Conservation (phyloP, 2,888 invertebrate species). For the Idaea straminata region DNA sequence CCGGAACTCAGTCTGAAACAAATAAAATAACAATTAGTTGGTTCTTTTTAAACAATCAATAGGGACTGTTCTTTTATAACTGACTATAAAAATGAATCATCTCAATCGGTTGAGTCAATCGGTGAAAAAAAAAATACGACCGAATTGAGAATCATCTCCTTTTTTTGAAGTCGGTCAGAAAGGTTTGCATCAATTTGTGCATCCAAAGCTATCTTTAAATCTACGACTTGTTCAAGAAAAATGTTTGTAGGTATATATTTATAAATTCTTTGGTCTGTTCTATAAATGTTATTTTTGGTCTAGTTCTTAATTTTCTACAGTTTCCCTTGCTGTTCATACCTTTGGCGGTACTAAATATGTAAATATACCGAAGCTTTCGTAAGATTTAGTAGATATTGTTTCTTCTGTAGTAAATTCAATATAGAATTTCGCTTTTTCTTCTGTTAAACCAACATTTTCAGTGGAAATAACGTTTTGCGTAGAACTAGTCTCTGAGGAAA, state of each 20-base stretch:
- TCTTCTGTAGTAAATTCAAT: not conserved
- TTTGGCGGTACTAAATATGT: constrained; percentile 47
- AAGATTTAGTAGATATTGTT: not conserved
- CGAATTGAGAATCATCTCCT: too few relatives aligned
- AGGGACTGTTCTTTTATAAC: too few relatives aligned
- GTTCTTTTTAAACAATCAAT: not conserved
- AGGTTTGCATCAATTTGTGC: too few relatives aligned
- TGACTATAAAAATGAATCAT: too few relatives aligned
- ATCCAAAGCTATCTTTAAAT: too few relatives aligned
- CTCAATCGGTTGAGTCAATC: too few relatives aligned
- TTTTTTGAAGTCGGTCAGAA: too few relatives aligned
- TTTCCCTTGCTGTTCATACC: constrained; percentile 25
- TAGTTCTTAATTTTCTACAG: not conserved
- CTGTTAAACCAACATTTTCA: not conserved
- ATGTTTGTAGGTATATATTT: too few relatives aligned
- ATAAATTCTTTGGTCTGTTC: not conserved
- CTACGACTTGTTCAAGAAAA: too few relatives aligned
- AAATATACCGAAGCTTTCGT: not conserved
- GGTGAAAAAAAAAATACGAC: too few relatives aligned
- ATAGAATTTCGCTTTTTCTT: not conserved
- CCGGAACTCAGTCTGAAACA: constrained; percentile 35
- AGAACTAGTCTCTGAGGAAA: not conserved
- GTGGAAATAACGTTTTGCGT: not conserved
- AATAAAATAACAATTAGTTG: constrained; percentile 8
- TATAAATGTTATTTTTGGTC: not conserved